Evolutionary conservation across 2,888 invertebrate species (phyloP).

Genomic region (Lycocerus yunnanus): DNA sequence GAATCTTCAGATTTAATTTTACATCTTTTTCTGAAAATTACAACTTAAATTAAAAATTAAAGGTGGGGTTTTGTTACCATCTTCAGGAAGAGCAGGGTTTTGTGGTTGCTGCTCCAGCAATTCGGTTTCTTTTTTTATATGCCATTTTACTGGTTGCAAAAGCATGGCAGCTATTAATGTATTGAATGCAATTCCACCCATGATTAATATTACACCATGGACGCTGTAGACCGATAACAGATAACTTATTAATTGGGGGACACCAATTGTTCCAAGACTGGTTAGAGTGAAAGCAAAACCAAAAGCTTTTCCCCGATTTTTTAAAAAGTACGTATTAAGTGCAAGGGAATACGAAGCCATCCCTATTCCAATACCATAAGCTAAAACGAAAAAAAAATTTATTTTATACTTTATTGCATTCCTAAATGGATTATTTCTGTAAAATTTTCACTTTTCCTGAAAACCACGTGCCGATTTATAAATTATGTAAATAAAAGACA

Average conservation of each 20-base stretch:
- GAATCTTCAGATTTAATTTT: background rate
- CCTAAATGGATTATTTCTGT: background rate
- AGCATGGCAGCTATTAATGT: slow-evolving; percentile 63
- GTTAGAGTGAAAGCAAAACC: slow-evolving; percentile 68
- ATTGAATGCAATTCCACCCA: slow-evolving; percentile 66
- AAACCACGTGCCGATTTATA: background rate
- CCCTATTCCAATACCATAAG: slow-evolving; percentile 64
- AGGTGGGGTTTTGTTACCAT: background rate
- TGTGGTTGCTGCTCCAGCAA: background rate
- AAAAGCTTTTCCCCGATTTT: slow-evolving; percentile 63
- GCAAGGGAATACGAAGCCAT: slow-evolving; percentile 67
- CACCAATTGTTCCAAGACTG: slow-evolving; percentile 66
- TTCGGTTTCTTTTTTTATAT: slow-evolving; percentile 50
- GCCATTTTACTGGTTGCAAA: slow-evolving; percentile 71
- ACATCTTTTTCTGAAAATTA: background rate
- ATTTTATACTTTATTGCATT: background rate
- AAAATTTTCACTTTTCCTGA: background rate
- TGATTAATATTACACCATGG: slow-evolving; percentile 65
- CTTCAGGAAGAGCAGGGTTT: background rate
- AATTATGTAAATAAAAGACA: background rate
- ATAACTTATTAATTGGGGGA: slow-evolving; percentile 65
- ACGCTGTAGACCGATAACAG: slow-evolving; percentile 62
- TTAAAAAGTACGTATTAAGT: slow-evolving; percentile 67
- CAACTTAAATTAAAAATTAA: background rate
- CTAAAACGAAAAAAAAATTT: slow-evolving; percentile 48